Evolutionary conservation across 2,797 vertebrate genomes (phyloP).

Genomic region (Characodon lateralis): DNA sequence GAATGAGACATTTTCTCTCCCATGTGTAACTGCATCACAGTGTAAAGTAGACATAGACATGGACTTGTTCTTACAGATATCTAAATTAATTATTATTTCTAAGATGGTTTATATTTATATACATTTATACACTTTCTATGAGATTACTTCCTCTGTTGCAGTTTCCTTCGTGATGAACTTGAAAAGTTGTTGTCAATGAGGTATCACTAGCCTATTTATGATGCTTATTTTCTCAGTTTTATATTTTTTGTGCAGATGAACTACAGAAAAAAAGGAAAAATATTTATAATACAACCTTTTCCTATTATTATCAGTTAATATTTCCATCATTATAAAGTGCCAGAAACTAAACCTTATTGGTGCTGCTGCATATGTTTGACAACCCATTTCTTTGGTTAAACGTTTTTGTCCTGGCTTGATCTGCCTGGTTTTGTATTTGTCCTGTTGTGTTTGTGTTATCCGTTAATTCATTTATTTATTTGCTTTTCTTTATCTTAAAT

Average conservation of each 20-base stretch:
- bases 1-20: neutral
- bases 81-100: neutral
- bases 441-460: neutral
- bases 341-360: neutral
- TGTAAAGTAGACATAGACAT: neutral
- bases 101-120: neutral
- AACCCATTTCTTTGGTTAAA: neutral
- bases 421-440: neutral
- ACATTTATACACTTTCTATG: neutral
- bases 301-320: no score
- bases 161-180: neutral
- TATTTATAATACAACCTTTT: neutral
- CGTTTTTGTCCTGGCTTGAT: neutral
- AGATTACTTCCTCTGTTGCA: neutral
- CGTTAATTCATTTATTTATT: neutral
- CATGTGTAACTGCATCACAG: neutral
- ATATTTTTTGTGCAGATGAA: neutral
- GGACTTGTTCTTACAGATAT: neutral
- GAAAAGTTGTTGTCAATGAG: neutral
- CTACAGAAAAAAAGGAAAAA: neutral
- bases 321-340: neutral
- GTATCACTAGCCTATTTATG: neutral
- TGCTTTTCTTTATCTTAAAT: neutral
- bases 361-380: neutral
- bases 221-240: neutral